Evolutionary conservation across 2,888 invertebrate genomes (phyloP).

Genomic region (Mylabris sibirica): DNA sequence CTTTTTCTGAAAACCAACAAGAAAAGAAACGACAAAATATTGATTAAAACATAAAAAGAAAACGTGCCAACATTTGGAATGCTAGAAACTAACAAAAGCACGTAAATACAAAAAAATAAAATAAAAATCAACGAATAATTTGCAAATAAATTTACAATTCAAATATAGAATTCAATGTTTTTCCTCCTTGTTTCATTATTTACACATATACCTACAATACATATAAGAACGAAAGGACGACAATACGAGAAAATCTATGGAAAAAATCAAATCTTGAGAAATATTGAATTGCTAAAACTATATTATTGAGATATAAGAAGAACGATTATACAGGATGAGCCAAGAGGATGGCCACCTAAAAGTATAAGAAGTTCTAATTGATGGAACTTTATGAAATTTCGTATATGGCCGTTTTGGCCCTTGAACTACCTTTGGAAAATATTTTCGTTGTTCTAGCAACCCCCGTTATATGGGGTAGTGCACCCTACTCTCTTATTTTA

Average conservation of each 20-base stretch:
- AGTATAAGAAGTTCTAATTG: too few relatives aligned
- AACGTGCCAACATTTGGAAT: background rate
- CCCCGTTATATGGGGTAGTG: too few relatives aligned
- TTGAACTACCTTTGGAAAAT: too few relatives aligned
- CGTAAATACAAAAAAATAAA: background rate
- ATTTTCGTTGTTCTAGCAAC: too few relatives aligned
- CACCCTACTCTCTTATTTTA: too few relatives aligned
- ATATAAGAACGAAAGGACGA: background rate
- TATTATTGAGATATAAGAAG: background rate
- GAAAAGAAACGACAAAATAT: background rate
- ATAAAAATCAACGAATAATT: background rate
- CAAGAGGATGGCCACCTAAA: too few relatives aligned
- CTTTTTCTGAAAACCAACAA: too few relatives aligned
- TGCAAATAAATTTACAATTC: conserved; percentile 4
- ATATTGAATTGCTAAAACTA: background rate
- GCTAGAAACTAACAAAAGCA: background rate
- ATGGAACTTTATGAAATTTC: too few relatives aligned
- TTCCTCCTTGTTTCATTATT: background rate
- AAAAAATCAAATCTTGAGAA: background rate
- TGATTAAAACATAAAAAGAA: background rate
- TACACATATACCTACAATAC: background rate
- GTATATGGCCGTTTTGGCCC: too few relatives aligned
- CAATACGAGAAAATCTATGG: background rate
- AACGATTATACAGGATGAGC: too few relatives aligned
- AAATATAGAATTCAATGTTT: background rate